phyloP scores from a whole-genome alignment of 2,797 vertebrate genomes.

The Philypnodon macrostomus region DNA sequence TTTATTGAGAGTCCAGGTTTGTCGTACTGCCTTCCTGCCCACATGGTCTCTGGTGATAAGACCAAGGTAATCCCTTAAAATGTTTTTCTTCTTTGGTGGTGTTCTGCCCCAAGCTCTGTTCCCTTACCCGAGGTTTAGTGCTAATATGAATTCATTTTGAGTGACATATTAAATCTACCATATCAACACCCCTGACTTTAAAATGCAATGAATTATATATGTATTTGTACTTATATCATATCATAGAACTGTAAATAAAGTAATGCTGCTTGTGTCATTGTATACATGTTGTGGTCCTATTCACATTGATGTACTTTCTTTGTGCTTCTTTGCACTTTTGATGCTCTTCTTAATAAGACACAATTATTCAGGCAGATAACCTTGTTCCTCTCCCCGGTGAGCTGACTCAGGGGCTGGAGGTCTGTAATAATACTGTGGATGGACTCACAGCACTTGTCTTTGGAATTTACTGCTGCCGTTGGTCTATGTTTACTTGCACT shows the following conservation, averaged over 20 bases:
- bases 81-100: background rate
- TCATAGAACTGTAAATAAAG: too few relatives aligned
- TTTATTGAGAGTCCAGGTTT: constrained; percentile 27
- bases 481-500: constrained; percentile 25
- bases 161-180: background rate
- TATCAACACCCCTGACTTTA: too few relatives aligned
- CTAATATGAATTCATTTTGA: constrained; percentile 6
- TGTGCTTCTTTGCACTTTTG: background rate
- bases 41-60: constrained; percentile 34
- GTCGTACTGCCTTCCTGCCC: constrained; percentile 16
- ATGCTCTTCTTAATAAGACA: constrained; percentile 6
- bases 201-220: too few relatives aligned
- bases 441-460: constrained; percentile 21
- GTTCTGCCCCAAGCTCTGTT: constrained; percentile 5
- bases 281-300: background rate
- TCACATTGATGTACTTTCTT: background rate
- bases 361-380: constrained; percentile 11
- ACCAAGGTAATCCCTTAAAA: constrained; percentile 17
- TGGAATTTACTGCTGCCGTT: constrained; percentile 26
- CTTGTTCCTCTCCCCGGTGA: background rate
- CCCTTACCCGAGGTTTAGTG: background rate
- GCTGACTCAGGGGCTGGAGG: constrained; percentile 12
- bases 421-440: constrained; percentile 16
- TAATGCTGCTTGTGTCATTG: too few relatives aligned
- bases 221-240: too few relatives aligned